A percentile compares a stretch with the other conserved stretches of the same genome.
Evolutionary conservation across 2,888 invertebrate genomes (phyloP).

Genomic region (Piscicola geometra): DNA sequence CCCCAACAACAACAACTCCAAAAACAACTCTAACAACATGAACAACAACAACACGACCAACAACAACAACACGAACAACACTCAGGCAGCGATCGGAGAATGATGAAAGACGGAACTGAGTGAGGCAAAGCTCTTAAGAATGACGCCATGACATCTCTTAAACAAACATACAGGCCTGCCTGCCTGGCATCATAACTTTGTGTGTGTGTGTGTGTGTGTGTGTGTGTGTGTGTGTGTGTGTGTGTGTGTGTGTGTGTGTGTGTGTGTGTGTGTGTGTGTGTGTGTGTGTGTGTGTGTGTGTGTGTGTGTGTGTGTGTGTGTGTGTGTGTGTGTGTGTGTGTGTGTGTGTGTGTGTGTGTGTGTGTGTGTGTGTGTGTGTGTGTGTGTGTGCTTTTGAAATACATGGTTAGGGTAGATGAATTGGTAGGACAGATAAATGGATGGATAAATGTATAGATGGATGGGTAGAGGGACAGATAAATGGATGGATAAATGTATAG

Average conservation of each 20-base stretch:
- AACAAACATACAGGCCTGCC: no score
- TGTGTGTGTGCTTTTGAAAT: conserved; percentile 14
- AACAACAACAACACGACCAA: no score
- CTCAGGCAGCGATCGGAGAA: no score
- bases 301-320: conserved; percentile 29
- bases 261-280: conserved; percentile 19
- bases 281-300: conserved; percentile 28
- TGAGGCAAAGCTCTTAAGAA: no score
- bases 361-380: conserved; percentile 26
- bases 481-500: conserved; percentile 22
- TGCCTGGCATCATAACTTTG: no score
- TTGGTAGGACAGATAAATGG: conserved; percentile 5
- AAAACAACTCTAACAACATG: no score
- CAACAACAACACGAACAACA: no score
- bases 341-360: conserved; percentile 27
- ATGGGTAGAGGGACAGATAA: neutral
- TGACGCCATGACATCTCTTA: no score
- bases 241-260: conserved; percentile 15
- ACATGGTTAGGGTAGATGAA: no score
- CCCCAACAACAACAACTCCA: no score
- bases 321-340: conserved; percentile 27
- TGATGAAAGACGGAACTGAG: no score
- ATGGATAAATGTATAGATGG: conserved; percentile 20
- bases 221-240: conserved; percentile 4
- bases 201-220: no score